These are phyloP conservation scores for Phthorimaea operculella DNA, from an alignment of 1,140 invertebrate species.

Conservation along the genomic window DNA sequence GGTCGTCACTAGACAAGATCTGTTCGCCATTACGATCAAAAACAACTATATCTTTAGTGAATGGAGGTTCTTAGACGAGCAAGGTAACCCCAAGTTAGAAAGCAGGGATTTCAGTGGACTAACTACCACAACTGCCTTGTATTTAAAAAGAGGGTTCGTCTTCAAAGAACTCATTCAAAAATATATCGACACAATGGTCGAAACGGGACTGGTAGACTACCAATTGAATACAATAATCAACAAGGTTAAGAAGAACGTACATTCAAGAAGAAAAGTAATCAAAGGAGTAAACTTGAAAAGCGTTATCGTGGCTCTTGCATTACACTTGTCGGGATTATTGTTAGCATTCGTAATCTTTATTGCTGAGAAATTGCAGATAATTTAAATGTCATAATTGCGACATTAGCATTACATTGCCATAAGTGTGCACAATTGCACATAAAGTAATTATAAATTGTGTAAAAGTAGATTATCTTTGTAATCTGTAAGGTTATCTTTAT, in stretches of 20 bases:
- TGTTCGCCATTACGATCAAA: constrained; percentile 29
- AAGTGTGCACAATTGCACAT: too few species aligned
- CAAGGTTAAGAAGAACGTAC: constrained; percentile 13
- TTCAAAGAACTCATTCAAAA: constrained; percentile 21
- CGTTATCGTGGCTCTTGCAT: not conserved
- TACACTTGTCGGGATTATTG: constrained; percentile 4
- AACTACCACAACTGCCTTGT: constrained; percentile 18
- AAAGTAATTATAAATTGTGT: too few species aligned
- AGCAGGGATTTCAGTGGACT: constrained; percentile 19
- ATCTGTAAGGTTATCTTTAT: too few species aligned
- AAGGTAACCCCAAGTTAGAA: constrained; percentile 27
- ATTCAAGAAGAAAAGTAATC: constrained; percentile 11
- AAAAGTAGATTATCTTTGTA: too few species aligned
- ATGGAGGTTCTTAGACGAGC: constrained; percentile 26
- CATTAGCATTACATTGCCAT: too few species aligned
- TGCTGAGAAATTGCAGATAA: not conserved
- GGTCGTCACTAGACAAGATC: constrained; percentile 22
- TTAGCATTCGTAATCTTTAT: constrained; percentile 3
- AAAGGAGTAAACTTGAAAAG: constrained; percentile 2
- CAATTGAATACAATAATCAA: constrained; percentile 13
- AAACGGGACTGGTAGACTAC: constrained; percentile 24
- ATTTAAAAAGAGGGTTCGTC: constrained; percentile 23
- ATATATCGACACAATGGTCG: constrained; percentile 17
- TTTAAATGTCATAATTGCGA: too few species aligned
- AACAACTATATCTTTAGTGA: constrained; percentile 26